Evolutionary conservation across 2,888 invertebrate genomes (phyloP).

Genomic region (Machimus atricapillus): DNA sequence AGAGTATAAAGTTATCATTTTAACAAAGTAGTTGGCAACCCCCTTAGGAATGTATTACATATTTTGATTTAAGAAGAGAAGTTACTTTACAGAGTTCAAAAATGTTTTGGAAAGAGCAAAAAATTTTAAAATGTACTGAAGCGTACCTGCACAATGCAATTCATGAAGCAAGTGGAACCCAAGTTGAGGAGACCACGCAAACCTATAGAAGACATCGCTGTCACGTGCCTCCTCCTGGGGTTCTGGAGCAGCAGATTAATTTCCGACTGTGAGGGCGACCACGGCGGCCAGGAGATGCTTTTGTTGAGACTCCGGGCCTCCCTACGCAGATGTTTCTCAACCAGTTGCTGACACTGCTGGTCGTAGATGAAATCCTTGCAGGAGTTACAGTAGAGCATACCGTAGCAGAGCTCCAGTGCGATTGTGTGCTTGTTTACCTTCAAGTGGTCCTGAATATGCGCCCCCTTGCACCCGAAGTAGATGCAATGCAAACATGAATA

Average conservation of each 20-base stretch:
- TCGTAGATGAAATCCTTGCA: slow-evolving; percentile 95
- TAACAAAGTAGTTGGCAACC: too few species aligned
- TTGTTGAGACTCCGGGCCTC: slow-evolving; percentile 70
- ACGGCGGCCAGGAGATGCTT: slow-evolving; percentile 72
- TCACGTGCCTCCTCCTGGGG: slow-evolving; percentile 79
- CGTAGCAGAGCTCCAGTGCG: slow-evolving; percentile 86
- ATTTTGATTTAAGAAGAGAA: too few species aligned
- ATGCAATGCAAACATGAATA: slow-evolving; percentile 90
- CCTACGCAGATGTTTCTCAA: slow-evolving; percentile 65
- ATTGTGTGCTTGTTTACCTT: slow-evolving; percentile 81
- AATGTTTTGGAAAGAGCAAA: too few species aligned
- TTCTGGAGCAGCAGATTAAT: slow-evolving; percentile 77
- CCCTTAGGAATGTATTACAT: too few species aligned
- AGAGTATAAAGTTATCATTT: too few species aligned
- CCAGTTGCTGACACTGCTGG: slow-evolving; percentile 70
- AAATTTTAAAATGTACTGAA: background rate
- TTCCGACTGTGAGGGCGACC: slow-evolving; percentile 82
- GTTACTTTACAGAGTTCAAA: too few species aligned
- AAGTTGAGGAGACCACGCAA: slow-evolving; percentile 93
- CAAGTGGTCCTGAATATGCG: slow-evolving; percentile 88
- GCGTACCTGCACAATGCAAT: slow-evolving; percentile 87
- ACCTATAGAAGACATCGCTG: slow-evolving; percentile 85
- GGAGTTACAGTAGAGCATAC: slow-evolving; percentile 86
- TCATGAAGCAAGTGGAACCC: slow-evolving; percentile 98
- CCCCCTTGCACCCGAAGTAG: slow-evolving; percentile 88